Percentiles rank a stretch among this genome's conserved stretches.
Conservation (phyloP, 2,113 vertebrate species). For the cattle (Bos taurus) region DNA sequence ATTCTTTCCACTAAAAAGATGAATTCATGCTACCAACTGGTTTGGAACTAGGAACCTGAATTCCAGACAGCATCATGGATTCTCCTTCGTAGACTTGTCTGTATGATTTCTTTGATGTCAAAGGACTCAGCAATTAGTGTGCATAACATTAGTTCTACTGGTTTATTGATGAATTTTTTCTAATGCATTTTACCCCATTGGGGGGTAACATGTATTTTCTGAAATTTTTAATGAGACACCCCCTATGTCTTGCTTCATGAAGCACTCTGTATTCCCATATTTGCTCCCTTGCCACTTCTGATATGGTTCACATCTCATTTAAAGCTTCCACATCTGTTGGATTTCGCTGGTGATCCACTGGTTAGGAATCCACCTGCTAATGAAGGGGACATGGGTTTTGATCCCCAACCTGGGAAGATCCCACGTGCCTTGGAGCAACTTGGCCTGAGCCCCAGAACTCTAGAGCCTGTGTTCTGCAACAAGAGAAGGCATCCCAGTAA, state of each 20-base stretch:
- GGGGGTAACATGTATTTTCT: conserved; percentile 32
- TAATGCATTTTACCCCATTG: conserved; percentile 57
- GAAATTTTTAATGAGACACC: conserved; percentile 57
- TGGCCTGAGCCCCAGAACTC: background rate
- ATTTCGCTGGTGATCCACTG: background rate
- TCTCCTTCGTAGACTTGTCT: conserved; percentile 53
- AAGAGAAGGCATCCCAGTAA: background rate
- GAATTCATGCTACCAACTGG: conserved; percentile 25
- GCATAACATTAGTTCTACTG: conserved; percentile 50
- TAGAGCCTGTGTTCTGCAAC: background rate
- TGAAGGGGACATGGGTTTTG: background rate
- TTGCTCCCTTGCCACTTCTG: conserved; percentile 43
- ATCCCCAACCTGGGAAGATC: background rate
- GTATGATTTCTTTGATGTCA: conserved; percentile 65
- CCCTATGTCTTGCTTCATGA: background rate
- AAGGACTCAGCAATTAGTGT: conserved; percentile 62
- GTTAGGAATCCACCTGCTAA: background rate
- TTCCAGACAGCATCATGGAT: conserved; percentile 62
- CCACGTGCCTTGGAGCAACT: background rate
- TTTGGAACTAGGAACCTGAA: conserved; percentile 56
- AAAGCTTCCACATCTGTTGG: conserved; percentile 25
- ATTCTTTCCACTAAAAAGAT: conserved; percentile 2
- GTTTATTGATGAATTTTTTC: conserved; percentile 59
- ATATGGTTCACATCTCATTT: background rate
- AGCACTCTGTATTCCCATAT: background rate